These are phyloP conservation scores for Oriolus oriolus DNA, from an alignment of 2,113 vertebrate species.

Conservation along the genomic window DNA sequence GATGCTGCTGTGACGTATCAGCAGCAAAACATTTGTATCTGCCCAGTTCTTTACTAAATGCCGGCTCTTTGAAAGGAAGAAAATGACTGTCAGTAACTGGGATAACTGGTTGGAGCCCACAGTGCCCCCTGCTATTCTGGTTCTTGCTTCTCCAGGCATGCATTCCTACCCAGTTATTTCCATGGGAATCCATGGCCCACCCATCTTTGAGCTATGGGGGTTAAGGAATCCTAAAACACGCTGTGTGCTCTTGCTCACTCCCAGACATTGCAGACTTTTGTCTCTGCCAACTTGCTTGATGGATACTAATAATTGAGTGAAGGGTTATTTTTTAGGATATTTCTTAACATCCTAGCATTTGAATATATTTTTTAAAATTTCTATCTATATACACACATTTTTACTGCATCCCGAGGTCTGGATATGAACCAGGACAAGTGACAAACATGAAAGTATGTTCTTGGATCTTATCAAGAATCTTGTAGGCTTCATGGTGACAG, in stretches of 20 bases:
- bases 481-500: not conserved
- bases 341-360: not conserved
- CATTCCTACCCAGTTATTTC: not conserved
- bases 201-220: not conserved
- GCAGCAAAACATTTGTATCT: not conserved
- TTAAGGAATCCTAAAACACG: not conserved
- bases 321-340: not conserved
- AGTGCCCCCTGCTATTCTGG: not conserved
- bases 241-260: not conserved
- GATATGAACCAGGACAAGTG: not conserved
- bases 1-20: not conserved
- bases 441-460: not conserved
- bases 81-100: not conserved
- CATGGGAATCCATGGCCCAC: not conserved
- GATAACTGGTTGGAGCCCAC: not conserved
- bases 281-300: not conserved
- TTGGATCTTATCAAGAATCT: not conserved
- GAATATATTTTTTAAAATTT: not conserved
- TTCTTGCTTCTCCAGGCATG: conserved; percentile 17
- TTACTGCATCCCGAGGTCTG: not conserved
- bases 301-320: not conserved
- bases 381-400: not conserved
- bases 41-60: not conserved
- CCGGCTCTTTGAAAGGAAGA: not conserved
- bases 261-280: not conserved